These are phyloP conservation scores for Ataeniobius toweri DNA, from an alignment of 2,797 vertebrate genomes.

Conservation along the genomic window DNA sequence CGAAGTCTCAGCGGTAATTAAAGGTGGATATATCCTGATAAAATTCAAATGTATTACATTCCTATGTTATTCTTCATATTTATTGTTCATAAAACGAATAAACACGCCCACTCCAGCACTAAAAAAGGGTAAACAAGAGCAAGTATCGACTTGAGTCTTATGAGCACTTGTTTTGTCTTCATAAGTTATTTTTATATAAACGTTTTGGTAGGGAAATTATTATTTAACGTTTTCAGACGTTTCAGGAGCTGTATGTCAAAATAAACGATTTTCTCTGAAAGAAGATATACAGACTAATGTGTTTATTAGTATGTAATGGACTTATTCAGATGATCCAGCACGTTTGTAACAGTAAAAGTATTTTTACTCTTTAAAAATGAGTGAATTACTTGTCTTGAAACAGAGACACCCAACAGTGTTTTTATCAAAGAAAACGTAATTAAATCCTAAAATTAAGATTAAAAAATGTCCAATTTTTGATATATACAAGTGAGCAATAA, in stretches of 20 bases:
- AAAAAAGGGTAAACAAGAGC: slow-evolving; percentile 24
- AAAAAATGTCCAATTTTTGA: too few species aligned
- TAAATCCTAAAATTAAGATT: too few species aligned
- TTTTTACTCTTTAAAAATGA: too few species aligned
- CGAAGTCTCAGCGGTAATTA: not conserved
- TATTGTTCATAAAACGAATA: slow-evolving; percentile 7
- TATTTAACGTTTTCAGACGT: not conserved
- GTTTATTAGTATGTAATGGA: not conserved
- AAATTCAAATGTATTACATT: not conserved
- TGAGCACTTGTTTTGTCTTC: not conserved
- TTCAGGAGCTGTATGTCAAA: not conserved
- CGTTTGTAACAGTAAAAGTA: not conserved
- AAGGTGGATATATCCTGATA: not conserved
- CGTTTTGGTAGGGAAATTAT: not conserved
- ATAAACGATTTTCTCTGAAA: not conserved
- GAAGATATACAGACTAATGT: not conserved
- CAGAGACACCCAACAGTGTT: too few species aligned
- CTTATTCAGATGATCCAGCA: not conserved
- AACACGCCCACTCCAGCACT: slow-evolving; percentile 26
- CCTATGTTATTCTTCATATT: not conserved
- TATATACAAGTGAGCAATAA: too few species aligned
- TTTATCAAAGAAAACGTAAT: too few species aligned
- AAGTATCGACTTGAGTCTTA: not conserved
- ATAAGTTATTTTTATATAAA: not conserved
- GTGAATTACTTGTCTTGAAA: too few species aligned